A percentile compares a stretch with the other conserved stretches of the same genome.
Evolutionary conservation across 2,888 invertebrate species (phyloP).

Genomic region (Cryptocheilus praepositus): DNA sequence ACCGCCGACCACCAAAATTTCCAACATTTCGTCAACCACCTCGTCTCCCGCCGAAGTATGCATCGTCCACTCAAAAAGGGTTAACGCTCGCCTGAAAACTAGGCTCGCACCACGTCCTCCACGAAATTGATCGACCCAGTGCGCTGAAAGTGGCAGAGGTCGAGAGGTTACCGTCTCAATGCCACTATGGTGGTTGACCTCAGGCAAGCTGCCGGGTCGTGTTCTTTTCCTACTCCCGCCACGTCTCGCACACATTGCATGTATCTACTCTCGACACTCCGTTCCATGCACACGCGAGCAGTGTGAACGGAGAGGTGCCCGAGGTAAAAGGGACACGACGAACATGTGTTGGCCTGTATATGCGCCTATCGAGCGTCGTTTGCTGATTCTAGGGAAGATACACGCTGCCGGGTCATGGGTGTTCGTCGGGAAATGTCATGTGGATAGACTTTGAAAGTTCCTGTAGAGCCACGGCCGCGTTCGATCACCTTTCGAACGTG

Average conservation of each 20-base stretch:
- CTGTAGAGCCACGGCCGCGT: slow-evolving; percentile 41
- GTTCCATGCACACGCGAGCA: background rate
- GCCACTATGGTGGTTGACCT: slow-evolving; percentile 34
- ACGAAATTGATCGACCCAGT: no score
- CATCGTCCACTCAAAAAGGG: no score
- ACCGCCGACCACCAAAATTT: no score
- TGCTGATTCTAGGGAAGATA: slow-evolving; percentile 48
- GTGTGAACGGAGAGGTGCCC: background rate
- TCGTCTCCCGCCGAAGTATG: no score
- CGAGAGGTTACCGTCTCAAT: slow-evolving; percentile 53
- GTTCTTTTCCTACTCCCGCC: slow-evolving; percentile 12
- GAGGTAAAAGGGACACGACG: slow-evolving; percentile 27
- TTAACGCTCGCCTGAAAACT: background rate
- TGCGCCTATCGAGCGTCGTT: slow-evolving; percentile 10
- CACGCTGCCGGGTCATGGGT: slow-evolving; percentile 45
- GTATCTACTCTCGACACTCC: background rate
- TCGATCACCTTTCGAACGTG: slow-evolving; percentile 48
- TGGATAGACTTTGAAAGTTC: slow-evolving; percentile 40
- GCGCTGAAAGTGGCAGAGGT: slow-evolving; percentile 14
- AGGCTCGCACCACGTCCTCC: background rate
- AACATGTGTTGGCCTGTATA: background rate
- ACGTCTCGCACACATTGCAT: background rate
- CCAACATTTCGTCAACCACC: no score
- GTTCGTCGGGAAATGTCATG: slow-evolving; percentile 58
- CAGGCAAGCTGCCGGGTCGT: slow-evolving; percentile 8